phyloP scores from a whole-genome alignment of 1,140 invertebrate species.

The Cydia fagiglandana region DNA sequence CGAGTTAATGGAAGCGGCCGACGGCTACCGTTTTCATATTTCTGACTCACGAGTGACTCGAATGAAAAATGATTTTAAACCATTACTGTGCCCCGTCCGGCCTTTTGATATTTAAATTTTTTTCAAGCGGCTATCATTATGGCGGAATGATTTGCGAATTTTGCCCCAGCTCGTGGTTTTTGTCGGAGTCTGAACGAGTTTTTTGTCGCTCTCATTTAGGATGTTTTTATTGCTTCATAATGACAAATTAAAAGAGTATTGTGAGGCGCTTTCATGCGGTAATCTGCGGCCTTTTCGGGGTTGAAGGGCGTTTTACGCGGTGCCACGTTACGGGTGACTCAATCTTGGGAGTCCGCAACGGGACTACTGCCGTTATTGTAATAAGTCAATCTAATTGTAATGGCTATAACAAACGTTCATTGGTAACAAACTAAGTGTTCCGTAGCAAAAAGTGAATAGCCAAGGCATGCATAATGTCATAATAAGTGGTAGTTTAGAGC shows the following conservation, averaged over 20 bases:
- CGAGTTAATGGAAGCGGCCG: constrained; percentile 70
- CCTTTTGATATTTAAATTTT: constrained; percentile 80
- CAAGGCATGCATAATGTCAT: constrained; percentile 32
- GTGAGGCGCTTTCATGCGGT: constrained; percentile 70
- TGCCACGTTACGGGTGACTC: constrained; percentile 52
- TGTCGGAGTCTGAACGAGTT: constrained; percentile 68
- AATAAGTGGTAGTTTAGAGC: constrained; percentile 26
- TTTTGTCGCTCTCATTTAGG: constrained; percentile 76
- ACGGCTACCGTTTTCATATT: constrained; percentile 75
- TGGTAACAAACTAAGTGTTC: constrained; percentile 36
- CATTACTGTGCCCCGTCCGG: constrained; percentile 77
- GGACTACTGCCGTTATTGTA: constrained; percentile 19
- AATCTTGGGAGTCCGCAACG: constrained; percentile 46
- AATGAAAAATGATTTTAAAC: constrained; percentile 80
- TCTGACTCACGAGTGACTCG: constrained; percentile 74
- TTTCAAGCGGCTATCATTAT: constrained; percentile 77
- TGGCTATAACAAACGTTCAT: constrained; percentile 33
- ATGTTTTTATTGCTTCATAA: constrained; percentile 78
- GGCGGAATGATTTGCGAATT: constrained; percentile 76
- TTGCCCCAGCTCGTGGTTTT: constrained; percentile 73
- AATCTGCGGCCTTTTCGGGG: constrained; percentile 65
- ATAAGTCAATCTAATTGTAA: constrained; percentile 25
- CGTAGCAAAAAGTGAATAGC: constrained; percentile 30
- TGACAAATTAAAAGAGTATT: constrained; percentile 79
- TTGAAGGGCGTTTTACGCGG: constrained; percentile 56